A percentile compares a stretch with the other conserved stretches of the same genome.
These are phyloP conservation scores for Prunella himalayana DNA, from an alignment of 2,113 vertebrate species.

Conservation along the genomic window DNA sequence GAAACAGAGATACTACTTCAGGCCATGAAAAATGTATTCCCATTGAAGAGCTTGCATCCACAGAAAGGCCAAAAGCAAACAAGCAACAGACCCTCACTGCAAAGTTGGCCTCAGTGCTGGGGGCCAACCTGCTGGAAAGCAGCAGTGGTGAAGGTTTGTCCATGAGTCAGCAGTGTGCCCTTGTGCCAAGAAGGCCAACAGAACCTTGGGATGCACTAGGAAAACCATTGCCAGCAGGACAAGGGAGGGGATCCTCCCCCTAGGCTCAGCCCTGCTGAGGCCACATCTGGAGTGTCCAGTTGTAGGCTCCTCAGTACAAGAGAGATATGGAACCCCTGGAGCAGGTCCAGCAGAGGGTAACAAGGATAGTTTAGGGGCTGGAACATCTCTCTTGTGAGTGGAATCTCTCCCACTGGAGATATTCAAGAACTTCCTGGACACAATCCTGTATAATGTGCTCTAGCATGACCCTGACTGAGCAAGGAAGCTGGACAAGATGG, in stretches of 20 bases:
- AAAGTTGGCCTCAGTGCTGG: background rate
- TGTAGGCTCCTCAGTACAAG: background rate
- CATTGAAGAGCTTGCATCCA: background rate
- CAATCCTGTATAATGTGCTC: background rate
- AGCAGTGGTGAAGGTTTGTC: background rate
- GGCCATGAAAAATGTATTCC: background rate
- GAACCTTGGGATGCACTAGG: rapidly evolving
- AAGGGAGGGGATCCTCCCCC: background rate
- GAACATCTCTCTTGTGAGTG: background rate
- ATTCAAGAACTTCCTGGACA: background rate
- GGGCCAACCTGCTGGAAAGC: background rate
- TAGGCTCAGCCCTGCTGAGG: background rate
- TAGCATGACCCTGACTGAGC: background rate
- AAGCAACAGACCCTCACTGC: background rate
- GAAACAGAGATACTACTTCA: background rate
- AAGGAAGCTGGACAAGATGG: background rate
- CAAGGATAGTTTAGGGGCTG: too few relatives aligned
- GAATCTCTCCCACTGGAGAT: background rate
- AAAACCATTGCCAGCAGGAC: background rate
- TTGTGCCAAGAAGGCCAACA: background rate
- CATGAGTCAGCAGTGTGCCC: background rate
- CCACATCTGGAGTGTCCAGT: background rate
- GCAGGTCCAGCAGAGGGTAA: background rate
- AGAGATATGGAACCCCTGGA: background rate
- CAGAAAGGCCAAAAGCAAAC: background rate